A percentile compares a stretch with the other conserved stretches of the same genome.
These are phyloP conservation scores for Machimus atricapillus DNA, from an alignment of 2,888 invertebrate genomes.

Conservation along the genomic window DNA sequence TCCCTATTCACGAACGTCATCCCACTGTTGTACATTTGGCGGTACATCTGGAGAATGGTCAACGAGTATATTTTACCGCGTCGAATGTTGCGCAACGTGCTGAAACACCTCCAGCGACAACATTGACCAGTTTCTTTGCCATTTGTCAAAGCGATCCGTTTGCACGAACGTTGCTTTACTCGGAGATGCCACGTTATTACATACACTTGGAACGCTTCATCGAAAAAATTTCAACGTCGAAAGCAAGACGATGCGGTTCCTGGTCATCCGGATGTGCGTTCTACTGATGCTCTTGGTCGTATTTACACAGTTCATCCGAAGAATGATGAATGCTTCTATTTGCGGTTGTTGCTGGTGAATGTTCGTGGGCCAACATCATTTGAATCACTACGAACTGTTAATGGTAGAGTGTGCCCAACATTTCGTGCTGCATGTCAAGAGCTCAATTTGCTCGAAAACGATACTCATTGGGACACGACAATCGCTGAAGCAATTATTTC, in stretches of 20 bases:
- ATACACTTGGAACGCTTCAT: slow-evolving; percentile 54
- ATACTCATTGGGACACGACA: slow-evolving; percentile 45
- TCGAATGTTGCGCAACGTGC: not conserved
- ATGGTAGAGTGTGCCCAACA: slow-evolving; percentile 54
- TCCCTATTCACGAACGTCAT: too few relatives aligned
- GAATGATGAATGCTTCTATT: slow-evolving; percentile 53
- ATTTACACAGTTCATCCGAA: slow-evolving; percentile 57
- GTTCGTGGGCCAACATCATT: slow-evolving; percentile 49
- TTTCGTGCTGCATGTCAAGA: slow-evolving; percentile 56
- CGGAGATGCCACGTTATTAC: slow-evolving; percentile 54
- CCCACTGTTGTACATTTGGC: too few relatives aligned
- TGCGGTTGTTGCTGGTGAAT: slow-evolving; percentile 55
- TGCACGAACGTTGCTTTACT: slow-evolving; percentile 54
- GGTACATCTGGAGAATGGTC: not conserved
- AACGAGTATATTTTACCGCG: not conserved
- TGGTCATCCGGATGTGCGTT: slow-evolving; percentile 51
- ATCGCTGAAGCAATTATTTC: slow-evolving; percentile 43
- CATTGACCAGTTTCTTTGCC: slow-evolving; percentile 44
- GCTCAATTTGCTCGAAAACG: slow-evolving; percentile 54
- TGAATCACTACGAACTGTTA: slow-evolving; percentile 53
- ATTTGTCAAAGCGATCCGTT: slow-evolving; percentile 47
- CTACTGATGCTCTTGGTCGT: slow-evolving; percentile 54
- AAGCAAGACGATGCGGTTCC: slow-evolving; percentile 53
- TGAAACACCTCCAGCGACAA: slow-evolving; percentile 41
- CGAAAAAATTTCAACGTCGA: slow-evolving; percentile 53